Conservation (phyloP, 1,140 invertebrate species). For the Drosophila teissieri region DNA sequence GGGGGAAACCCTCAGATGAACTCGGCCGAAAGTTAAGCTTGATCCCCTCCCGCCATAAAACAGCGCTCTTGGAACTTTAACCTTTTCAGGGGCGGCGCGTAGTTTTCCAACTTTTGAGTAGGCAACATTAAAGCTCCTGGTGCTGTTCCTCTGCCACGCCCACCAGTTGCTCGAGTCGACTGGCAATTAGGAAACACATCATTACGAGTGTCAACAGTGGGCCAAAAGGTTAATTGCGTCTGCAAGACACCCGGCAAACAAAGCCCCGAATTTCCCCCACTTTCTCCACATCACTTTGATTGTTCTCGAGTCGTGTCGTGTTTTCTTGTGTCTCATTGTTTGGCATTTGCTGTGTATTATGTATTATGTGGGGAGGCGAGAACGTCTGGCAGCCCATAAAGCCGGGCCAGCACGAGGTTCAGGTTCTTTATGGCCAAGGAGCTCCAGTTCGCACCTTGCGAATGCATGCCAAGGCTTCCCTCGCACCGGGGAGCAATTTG, state of each 20-base stretch:
- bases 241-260: slow-evolving; percentile 45
- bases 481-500: slow-evolving; percentile 21
- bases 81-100: slow-evolving; percentile 42
- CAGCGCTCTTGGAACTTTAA: slow-evolving; percentile 51
- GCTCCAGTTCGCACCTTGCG: slow-evolving; percentile 28
- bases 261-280: slow-evolving; percentile 20
- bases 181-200: slow-evolving; percentile 77
- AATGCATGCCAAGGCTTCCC: slow-evolving; percentile 11
- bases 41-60: neutral
- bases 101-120: slow-evolving; percentile 24
- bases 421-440: slow-evolving; percentile 27
- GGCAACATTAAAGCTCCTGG: slow-evolving; percentile 31
- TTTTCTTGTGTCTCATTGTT: slow-evolving; percentile 27
- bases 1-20: slow-evolving; percentile 22
- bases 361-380: slow-evolving; percentile 9
- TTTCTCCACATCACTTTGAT: slow-evolving; percentile 31
- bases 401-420: slow-evolving; percentile 1
- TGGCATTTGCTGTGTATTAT: slow-evolving; percentile 4
- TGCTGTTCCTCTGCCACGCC: slow-evolving; percentile 24
- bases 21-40: slow-evolving; percentile 27
- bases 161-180: slow-evolving; percentile 44
- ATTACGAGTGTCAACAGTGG: slow-evolving; percentile 76
- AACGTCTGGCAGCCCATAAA: slow-evolving; percentile 29
- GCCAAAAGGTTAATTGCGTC: slow-evolving; percentile 73
- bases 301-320: slow-evolving; percentile 33